Conservation (phyloP, 2,888 invertebrate species). For the Chelonus formosanus region DNA sequence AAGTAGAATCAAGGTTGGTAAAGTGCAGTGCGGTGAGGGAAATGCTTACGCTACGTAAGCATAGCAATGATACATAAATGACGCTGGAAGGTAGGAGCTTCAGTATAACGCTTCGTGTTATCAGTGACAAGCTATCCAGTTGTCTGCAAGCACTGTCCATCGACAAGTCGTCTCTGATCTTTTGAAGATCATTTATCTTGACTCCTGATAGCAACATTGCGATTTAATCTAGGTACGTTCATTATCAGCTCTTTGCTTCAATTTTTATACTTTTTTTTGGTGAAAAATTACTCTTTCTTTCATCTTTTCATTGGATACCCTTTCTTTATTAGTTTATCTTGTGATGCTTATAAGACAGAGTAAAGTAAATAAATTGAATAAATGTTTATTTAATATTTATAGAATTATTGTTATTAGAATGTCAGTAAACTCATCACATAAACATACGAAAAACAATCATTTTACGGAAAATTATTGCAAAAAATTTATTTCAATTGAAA, state of each 20-base stretch:
- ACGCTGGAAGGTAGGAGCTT: slow-evolving; percentile 50
- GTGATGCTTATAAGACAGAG: too few species aligned
- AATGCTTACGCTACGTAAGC: slow-evolving; percentile 54
- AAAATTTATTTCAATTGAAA: too few species aligned
- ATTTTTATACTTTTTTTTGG: too few species aligned
- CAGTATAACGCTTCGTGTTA: slow-evolving; percentile 52
- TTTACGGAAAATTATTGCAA: too few species aligned
- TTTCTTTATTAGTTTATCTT: too few species aligned
- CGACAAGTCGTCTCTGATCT: background rate
- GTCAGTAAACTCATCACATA: too few species aligned
- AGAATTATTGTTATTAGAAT: too few species aligned
- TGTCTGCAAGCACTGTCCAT: slow-evolving; percentile 22
- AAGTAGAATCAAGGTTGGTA: slow-evolving; percentile 31
- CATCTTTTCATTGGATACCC: too few species aligned
- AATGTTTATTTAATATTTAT: too few species aligned
- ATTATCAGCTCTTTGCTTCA: background rate
- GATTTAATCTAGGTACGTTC: slow-evolving; percentile 18
- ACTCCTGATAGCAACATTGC: background rate
- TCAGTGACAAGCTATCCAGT: slow-evolving; percentile 43
- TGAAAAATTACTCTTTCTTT: too few species aligned
- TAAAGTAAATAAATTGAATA: too few species aligned
- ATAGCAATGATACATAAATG: slow-evolving; percentile 55
- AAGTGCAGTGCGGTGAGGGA: slow-evolving; percentile 44
- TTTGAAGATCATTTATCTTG: background rate
- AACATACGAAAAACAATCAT: too few species aligned